phyloP scores from a whole-genome alignment of 1,140 invertebrate genomes.

The Zaprionus africanus region DNA sequence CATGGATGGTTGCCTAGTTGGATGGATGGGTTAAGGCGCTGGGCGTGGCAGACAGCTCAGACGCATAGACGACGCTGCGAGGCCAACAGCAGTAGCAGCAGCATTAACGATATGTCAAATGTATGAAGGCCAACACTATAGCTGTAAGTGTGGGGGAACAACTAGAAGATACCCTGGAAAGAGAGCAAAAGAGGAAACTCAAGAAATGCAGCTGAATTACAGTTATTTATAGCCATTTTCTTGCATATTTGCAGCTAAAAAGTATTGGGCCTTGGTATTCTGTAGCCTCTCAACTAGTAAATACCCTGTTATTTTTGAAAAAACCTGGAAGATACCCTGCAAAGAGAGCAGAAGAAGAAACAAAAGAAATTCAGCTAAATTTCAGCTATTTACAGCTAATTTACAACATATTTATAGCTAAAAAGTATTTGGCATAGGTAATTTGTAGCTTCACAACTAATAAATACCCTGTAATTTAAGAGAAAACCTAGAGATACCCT shows the following conservation, averaged over 20 bases:
- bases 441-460: not conserved
- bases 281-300: no score
- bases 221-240: no score
- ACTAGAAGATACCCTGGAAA: not conserved
- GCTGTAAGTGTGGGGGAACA: not conserved
- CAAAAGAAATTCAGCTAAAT: not conserved
- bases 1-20: constrained; percentile 1
- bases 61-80: constrained; percentile 32
- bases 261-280: no score
- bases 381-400: not conserved
- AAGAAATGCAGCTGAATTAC: not conserved
- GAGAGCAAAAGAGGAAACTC: not conserved
- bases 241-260: no score
- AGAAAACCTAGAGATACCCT: not conserved
- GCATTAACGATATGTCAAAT: constrained; percentile 46
- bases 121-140: constrained; percentile 43
- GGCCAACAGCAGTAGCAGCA: constrained; percentile 1
- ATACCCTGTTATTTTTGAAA: not conserved
- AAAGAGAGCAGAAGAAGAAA: not conserved
- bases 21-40: constrained; percentile 29
- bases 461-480: not conserved
- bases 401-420: not conserved
- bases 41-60: constrained; percentile 37
- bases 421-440: not conserved
- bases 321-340: not conserved